These are phyloP conservation scores for Gambusia affinis DNA, from an alignment of 2,113 vertebrate genomes.

Conservation along the genomic window DNA sequence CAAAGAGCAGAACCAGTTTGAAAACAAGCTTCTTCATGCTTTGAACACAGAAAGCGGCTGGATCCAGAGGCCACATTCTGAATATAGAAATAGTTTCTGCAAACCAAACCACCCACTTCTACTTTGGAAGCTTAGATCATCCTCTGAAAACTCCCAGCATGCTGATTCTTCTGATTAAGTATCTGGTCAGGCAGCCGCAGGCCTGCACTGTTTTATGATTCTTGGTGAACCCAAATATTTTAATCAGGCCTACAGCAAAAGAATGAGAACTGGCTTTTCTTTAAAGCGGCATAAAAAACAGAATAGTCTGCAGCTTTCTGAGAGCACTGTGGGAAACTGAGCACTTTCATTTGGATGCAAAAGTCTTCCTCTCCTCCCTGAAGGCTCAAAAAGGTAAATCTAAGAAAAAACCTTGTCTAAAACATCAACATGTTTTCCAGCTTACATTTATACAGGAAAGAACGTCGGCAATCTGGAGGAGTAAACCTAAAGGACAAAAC, in stretches of 20 bases:
- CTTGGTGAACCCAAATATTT: neutral
- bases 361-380: neutral
- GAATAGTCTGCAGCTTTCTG: neutral
- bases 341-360: neutral
- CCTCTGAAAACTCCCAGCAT: neutral
- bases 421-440: neutral
- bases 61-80: neutral
- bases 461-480: neutral
- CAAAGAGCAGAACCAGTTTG: neutral
- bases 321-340: neutral
- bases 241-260: neutral
- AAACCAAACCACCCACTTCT: neutral
- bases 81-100: neutral
- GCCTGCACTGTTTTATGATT: neutral
- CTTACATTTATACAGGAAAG: neutral
- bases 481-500: neutral
- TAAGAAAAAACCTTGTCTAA: neutral
- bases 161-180: constrained; percentile 8
- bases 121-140: neutral
- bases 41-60: neutral
- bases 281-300: neutral
- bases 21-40: neutral
- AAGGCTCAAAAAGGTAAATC: neutral
- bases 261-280: neutral
- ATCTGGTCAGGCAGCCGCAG: constrained; percentile 1